A percentile compares a stretch with the other conserved stretches of the same genome.
These are phyloP conservation scores for Myotis planiceps DNA, from an alignment of 2,797 vertebrate genomes.

Conservation along the genomic window DNA sequence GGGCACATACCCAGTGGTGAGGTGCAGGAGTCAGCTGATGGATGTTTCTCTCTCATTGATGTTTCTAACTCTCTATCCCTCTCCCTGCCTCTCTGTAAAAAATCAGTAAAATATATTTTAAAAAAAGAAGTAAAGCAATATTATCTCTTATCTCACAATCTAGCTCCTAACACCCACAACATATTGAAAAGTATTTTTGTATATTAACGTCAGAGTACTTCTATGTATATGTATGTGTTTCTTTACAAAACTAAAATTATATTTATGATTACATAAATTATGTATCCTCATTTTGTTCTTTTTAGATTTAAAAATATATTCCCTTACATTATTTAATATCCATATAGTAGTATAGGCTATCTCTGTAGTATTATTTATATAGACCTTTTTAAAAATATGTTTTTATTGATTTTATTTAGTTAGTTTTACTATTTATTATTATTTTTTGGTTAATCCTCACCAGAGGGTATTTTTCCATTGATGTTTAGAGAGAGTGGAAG, in stretches of 20 bases:
- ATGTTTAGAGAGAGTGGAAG: too few species aligned
- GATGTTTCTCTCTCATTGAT: too few species aligned
- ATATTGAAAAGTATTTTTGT: background rate
- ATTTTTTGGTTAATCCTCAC: too few species aligned
- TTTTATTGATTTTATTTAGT: too few species aligned
- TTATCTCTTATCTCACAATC: background rate
- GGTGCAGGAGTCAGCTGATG: too few species aligned
- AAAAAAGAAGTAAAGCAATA: background rate
- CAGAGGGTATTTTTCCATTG: too few species aligned
- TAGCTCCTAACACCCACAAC: background rate
- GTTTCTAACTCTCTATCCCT: too few species aligned
- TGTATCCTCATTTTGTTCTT: background rate
- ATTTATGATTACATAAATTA: background rate
- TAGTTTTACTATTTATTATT: too few species aligned
- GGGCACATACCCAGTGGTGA: too few species aligned
- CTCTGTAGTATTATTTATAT: background rate
- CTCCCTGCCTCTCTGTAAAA: too few species aligned
- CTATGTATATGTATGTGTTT: background rate
- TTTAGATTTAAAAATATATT: background rate
- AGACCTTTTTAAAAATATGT: too few species aligned
- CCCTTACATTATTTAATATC: background rate
- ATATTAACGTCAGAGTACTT: background rate
- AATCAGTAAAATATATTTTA: too few species aligned
- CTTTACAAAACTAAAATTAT: background rate
- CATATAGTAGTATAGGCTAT: background rate